A percentile compares a stretch with the other conserved stretches of the same genome.
phyloP scores from a whole-genome alignment of 2,797 vertebrate species.

The Takifugu ocellatus region DNA sequence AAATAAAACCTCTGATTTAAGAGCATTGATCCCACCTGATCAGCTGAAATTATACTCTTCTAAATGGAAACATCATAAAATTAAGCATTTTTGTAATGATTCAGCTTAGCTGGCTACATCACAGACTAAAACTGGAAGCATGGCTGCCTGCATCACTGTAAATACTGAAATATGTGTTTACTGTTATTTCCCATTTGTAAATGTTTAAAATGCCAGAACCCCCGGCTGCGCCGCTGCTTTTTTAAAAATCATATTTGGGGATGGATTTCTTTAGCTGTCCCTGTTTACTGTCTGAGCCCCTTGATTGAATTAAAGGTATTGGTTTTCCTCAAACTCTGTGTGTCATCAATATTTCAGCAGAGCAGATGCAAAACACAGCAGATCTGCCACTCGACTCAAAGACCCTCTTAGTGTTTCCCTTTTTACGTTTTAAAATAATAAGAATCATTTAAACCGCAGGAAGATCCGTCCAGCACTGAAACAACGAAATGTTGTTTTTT shows the following conservation, averaged over 20 bases:
- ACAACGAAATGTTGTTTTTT: constrained; percentile 1
- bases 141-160: constrained; percentile 6
- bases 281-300: constrained; percentile 45
- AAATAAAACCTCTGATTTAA: too few species aligned
- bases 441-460: constrained; percentile 16
- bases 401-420: constrained; percentile 7
- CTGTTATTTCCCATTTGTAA: constrained; percentile 10
- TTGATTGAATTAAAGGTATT: constrained; percentile 54
- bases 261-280: constrained; percentile 41
- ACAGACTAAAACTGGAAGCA: constrained; percentile 7
- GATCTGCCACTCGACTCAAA: constrained; percentile 32
- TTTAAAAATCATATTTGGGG: constrained; percentile 39
- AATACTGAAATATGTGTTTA: constrained; percentile 5
- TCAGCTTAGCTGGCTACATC: neutral
- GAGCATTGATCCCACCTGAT: too few species aligned
- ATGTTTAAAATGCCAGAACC: constrained; percentile 9
- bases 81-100: neutral
- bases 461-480: constrained; percentile 8
- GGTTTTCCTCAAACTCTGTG: constrained; percentile 44
- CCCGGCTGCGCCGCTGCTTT: constrained; percentile 15
- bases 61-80: too few species aligned
- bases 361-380: constrained; percentile 47
- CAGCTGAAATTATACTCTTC: too few species aligned
- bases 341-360: constrained; percentile 56
- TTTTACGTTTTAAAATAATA: constrained; percentile 14